phyloP scores from a whole-genome alignment of 1,140 invertebrate species.

The Phymastichus coffea region DNA sequence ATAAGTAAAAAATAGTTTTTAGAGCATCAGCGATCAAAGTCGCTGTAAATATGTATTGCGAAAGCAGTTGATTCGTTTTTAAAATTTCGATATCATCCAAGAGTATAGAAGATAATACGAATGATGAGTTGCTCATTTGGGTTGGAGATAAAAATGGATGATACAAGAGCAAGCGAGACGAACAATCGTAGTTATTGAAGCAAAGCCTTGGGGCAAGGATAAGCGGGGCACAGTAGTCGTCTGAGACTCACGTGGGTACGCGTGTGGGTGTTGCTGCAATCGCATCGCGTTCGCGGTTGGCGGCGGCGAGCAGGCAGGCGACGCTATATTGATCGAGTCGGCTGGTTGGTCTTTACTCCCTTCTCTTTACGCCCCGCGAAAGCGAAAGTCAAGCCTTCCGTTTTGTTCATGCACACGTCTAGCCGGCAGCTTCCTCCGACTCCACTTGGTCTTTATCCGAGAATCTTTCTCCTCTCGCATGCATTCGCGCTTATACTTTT shows the following conservation, averaged over 20 bases:
- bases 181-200: no score
- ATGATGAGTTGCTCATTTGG: no score
- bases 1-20: no score
- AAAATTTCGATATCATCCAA: no score
- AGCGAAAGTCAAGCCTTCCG: conserved; percentile 22
- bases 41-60: no score
- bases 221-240: not conserved
- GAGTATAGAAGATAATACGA: no score
- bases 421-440: conserved; percentile 31
- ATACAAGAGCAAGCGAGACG: no score
- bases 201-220: no score
- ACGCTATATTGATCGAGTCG: conserved; percentile 25
- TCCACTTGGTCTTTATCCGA: conserved; percentile 6
- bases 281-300: conserved; percentile 2
- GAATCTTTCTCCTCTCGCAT: conserved; percentile 18
- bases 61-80: no score
- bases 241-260: not conserved
- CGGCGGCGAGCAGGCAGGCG: no score
- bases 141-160: no score
- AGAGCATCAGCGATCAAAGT: no score
- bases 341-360: not conserved
- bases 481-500: conserved; percentile 34
- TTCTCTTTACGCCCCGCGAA: not conserved
- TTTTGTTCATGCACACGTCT: conserved; percentile 15
- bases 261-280: conserved; percentile 14